Percentiles rank a stretch among this genome's conserved stretches.
Evolutionary conservation across 1,140 invertebrate species (phyloP).

Genomic region (Brachionus plicatilis): DNA sequence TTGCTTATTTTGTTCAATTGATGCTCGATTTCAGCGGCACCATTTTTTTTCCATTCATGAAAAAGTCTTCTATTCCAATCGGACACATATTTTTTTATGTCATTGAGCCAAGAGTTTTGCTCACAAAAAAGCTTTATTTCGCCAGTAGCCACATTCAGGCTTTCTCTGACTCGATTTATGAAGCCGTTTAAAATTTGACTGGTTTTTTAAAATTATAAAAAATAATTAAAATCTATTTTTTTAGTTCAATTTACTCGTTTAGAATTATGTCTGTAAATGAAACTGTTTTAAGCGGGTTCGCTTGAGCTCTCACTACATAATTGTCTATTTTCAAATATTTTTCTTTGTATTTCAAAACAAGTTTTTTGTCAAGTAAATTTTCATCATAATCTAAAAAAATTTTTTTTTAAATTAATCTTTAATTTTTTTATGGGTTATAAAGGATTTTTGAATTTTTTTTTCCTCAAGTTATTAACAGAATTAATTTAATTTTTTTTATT

Average conservation of each 20-base stretch:
- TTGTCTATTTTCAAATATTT: conserved; percentile 1
- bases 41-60: conserved; percentile 46
- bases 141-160: conserved; percentile 43
- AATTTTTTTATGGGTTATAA: too few species aligned
- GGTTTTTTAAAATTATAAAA: background rate
- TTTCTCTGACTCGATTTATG: background rate
- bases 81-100: conserved; percentile 49
- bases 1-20: conserved; percentile 13
- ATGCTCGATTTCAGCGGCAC: conserved; percentile 16
- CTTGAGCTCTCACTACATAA: conserved; percentile 20
- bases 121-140: conserved; percentile 52
- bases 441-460: too few species aligned
- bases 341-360: conserved; percentile 7
- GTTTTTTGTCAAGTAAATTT: background rate
- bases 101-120: conserved; percentile 50
- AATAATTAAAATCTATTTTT: background rate
- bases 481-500: too few species aligned
- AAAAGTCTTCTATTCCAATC: conserved; percentile 49
- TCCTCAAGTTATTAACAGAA: too few species aligned
- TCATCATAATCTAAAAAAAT: conserved; percentile 23
- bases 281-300: background rate
- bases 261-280: background rate
- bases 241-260: conserved; percentile 1
- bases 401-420: too few species aligned
- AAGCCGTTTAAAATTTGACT: background rate